These are phyloP conservation scores for Hartigia nigra DNA, from an alignment of 2,888 invertebrate species.

Conservation along the genomic window DNA sequence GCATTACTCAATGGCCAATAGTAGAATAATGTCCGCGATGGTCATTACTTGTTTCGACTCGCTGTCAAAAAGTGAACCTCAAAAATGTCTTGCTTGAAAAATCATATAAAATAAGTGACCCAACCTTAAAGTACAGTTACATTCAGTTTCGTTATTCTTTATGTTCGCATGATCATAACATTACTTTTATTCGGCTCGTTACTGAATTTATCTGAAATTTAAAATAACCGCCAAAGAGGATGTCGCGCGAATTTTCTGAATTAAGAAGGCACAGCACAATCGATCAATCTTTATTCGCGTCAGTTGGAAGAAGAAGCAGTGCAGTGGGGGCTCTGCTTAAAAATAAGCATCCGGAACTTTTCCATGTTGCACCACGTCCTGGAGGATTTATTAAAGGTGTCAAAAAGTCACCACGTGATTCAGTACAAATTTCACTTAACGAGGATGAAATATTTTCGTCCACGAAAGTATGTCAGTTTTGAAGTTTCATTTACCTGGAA, in stretches of 20 bases:
- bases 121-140: background rate
- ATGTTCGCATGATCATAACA: background rate
- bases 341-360: constrained; percentile 34
- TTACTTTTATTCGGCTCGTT: background rate
- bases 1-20: background rate
- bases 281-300: background rate
- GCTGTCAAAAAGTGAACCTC: background rate
- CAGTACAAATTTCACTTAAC: constrained; percentile 5
- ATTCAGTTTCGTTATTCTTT: background rate
- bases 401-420: constrained; percentile 6
- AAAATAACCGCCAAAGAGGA: background rate
- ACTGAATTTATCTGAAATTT: background rate
- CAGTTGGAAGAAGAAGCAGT: constrained; percentile 10
- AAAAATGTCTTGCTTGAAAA: background rate
- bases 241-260: background rate
- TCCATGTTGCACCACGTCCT: constrained; percentile 30
- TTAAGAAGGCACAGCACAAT: background rate
- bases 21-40: background rate
- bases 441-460: background rate
- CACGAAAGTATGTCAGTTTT: background rate
- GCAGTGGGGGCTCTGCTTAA: constrained; percentile 24
- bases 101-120: background rate
- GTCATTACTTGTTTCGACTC: background rate
- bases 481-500: background rate
- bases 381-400: constrained; percentile 26